Conservation (phyloP, 2,797 vertebrate genomes). For the Eutrigla gurnardus region DNA sequence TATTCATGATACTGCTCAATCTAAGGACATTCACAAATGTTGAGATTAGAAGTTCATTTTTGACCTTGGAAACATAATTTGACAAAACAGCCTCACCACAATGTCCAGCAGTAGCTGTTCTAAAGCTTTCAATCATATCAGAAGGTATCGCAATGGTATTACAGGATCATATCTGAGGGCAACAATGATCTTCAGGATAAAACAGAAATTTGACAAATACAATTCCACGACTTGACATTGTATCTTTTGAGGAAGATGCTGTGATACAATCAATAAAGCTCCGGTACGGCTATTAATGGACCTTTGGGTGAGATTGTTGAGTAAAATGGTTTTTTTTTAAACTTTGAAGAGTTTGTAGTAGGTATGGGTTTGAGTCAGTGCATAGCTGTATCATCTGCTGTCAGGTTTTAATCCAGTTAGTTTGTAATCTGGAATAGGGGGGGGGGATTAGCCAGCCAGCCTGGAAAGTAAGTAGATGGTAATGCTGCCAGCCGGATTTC, state of each 20-base stretch:
- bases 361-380: conserved; percentile 1
- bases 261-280: not conserved
- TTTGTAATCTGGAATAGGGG: conserved; percentile 52
- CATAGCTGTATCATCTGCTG: conserved; percentile 17
- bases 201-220: not conserved
- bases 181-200: not conserved
- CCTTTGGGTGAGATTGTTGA: not conserved
- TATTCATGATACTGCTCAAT: too few relatives aligned
- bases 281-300: not conserved
- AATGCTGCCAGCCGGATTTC: conserved; percentile 36
- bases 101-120: not conserved
- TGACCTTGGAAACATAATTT: not conserved
- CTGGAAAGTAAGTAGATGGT: conserved; percentile 41
- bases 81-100: not conserved
- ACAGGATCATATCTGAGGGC: not conserved
- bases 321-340: conserved; percentile 20
- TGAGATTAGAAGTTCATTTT: not conserved
- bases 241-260: too few relatives aligned
- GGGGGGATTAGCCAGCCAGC: conserved; percentile 48
- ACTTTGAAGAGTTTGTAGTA: not conserved
- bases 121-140: not conserved
- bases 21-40: not conserved
- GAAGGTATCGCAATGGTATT: too few relatives aligned
- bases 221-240: not conserved
- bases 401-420: conserved; percentile 61